Conservation (phyloP, 2,113 vertebrate genomes). For the Labeo rohita region DNA sequence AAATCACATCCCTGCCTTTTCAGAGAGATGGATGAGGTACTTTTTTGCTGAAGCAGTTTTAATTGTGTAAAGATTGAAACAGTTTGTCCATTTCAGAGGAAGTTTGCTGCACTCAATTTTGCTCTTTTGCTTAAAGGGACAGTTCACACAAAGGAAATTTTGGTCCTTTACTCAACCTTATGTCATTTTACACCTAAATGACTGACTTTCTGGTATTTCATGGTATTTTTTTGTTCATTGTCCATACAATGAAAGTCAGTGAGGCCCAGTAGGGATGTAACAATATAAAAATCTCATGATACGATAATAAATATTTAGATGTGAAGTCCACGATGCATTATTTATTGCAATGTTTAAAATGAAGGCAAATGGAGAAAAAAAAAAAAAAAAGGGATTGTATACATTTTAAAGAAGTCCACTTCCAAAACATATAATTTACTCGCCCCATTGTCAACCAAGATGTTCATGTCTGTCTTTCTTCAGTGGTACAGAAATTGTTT, state of each 20-base stretch:
- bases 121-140: background rate
- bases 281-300: too few species aligned
- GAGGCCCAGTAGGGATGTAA: too few species aligned
- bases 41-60: conserved; percentile 8
- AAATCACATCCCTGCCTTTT: conserved; percentile 57
- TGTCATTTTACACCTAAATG: background rate
- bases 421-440: too few species aligned
- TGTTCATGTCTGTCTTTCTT: too few species aligned
- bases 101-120: conserved; percentile 11
- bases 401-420: too few species aligned
- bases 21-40: conserved; percentile 58
- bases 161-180: background rate
- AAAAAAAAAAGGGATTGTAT: too few species aligned
- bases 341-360: too few species aligned
- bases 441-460: too few species aligned
- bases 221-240: background rate
- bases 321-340: too few species aligned
- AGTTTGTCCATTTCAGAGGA: background rate
- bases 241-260: background rate
- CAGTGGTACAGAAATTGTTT: too few species aligned
- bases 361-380: too few species aligned
- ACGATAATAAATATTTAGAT: too few species aligned
- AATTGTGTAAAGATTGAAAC: conserved; percentile 36
- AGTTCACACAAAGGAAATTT: background rate
- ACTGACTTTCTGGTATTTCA: background rate